A percentile compares a stretch with the other conserved stretches of the same genome.
phyloP scores from a whole-genome alignment of 2,797 vertebrate species.

The Triplophysa bombifrons region DNA sequence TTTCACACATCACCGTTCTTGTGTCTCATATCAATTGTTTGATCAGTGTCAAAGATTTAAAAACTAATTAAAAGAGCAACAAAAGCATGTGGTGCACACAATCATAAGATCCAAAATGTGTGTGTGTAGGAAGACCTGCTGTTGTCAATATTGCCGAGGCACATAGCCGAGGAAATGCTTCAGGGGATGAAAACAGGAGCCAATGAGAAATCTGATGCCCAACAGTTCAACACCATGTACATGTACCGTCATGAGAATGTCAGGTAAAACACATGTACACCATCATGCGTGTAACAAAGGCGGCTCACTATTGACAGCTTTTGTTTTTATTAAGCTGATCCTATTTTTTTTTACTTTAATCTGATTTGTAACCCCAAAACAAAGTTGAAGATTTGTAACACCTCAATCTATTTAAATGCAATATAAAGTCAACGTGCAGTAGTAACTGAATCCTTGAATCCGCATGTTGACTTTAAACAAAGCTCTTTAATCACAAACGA shows the following conservation, averaged over 20 bases:
- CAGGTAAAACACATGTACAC: slow-evolving; percentile 76
- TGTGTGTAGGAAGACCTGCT: slow-evolving; percentile 85
- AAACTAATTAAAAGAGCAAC: background rate
- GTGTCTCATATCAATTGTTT: background rate
- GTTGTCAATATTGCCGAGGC: slow-evolving; percentile 95
- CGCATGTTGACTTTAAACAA: background rate
- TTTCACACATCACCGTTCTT: no score
- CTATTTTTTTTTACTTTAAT: no score
- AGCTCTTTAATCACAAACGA: background rate
- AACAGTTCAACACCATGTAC: slow-evolving; percentile 99
- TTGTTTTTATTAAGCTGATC: background rate
- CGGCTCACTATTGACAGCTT: background rate
- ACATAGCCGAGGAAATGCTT: slow-evolving; percentile 97
- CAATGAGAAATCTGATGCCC: slow-evolving; percentile 83
- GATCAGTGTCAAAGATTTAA: background rate
- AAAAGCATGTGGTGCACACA: background rate
- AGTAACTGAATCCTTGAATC: no score
- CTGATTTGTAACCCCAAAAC: no score
- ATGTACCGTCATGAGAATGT: slow-evolving; percentile 98
- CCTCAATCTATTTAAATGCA: no score
- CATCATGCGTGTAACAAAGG: background rate
- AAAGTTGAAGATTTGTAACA: no score
- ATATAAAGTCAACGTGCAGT: no score
- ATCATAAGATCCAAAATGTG: background rate
- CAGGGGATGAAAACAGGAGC: slow-evolving; percentile 94